Conservation (phyloP, 1,140 invertebrate species). For the Cheumatopsyche charites region DNA sequence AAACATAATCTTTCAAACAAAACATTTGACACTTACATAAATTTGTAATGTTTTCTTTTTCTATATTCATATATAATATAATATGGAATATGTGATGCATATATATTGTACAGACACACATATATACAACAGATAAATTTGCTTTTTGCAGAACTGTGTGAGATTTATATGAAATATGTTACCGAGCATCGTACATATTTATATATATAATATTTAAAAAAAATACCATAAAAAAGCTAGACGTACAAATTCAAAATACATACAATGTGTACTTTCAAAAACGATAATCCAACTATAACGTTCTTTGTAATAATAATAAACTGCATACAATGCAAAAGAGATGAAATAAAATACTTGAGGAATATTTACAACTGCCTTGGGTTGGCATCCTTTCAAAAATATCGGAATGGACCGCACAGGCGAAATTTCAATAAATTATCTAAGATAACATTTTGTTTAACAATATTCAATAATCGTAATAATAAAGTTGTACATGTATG, state of each 20-base stretch:
- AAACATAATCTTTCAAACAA: conserved; percentile 27
- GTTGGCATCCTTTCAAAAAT: conserved; percentile 31
- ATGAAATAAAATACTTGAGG: conserved; percentile 42
- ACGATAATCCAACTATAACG: conserved; percentile 42
- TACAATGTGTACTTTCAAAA: conserved; percentile 29
- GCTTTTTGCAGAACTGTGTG: conserved; percentile 36
- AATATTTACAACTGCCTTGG: conserved; percentile 41
- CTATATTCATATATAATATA: conserved; percentile 9
- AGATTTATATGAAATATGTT: conserved; percentile 9
- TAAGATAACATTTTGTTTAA: conserved; percentile 47
- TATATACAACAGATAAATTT: conserved; percentile 46
- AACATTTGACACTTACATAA: conserved; percentile 18
- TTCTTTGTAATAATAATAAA: conserved; percentile 32
- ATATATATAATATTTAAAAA: conserved; percentile 41
- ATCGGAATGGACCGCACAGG: background rate
- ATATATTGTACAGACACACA: conserved; percentile 41
- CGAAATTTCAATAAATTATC: conserved; percentile 47
- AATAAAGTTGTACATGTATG: conserved; percentile 37
- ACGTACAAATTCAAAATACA: conserved; percentile 38
- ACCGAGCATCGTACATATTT: conserved; percentile 7
- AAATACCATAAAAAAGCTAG: conserved; percentile 47
- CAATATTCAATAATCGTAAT: conserved; percentile 46
- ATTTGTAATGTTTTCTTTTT: background rate
- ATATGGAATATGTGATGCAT: conserved; percentile 17
- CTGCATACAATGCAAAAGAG: conserved; percentile 42